A percentile compares a stretch with the other conserved stretches of the same genome.
Evolutionary conservation across 2,113 vertebrate genomes (phyloP).

Genomic region (Tupaia chinensis): DNA sequence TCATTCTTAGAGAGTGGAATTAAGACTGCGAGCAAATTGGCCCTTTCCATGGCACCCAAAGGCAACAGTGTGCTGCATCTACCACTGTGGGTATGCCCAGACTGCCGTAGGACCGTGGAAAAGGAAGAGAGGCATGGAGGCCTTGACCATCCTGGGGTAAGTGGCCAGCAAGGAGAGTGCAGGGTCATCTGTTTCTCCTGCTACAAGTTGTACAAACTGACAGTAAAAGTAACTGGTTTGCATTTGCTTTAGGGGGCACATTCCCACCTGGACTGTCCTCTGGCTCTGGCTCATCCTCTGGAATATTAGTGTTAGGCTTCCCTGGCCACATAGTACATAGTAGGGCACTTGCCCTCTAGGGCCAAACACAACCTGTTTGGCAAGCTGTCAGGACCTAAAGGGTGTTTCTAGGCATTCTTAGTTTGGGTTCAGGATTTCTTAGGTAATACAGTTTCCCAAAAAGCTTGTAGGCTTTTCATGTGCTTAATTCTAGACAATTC

Average conservation of each 20-base stretch:
- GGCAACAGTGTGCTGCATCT: conserved; percentile 93
- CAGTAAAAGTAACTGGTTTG: neutral
- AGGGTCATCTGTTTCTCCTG: too few relatives aligned
- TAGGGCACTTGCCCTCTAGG: neutral
- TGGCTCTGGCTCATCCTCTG: neutral
- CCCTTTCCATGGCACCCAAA: conserved; percentile 91
- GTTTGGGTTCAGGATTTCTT: neutral
- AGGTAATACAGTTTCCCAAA: neutral
- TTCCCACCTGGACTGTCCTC: neutral
- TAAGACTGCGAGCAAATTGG: conserved; percentile 89
- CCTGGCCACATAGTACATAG: too few relatives aligned
- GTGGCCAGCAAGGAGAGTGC: conserved; percentile 52
- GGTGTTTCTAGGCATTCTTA: neutral
- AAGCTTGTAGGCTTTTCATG: neutral
- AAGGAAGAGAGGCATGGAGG: conserved; percentile 94
- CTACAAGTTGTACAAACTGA: neutral
- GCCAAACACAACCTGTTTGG: fast-evolving
- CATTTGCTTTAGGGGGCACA: neutral
- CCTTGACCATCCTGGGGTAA: conserved; percentile 94
- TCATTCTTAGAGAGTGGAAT: conserved; percentile 90
- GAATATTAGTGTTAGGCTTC: neutral
- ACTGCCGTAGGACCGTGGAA: conserved; percentile 96
- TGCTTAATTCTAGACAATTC: neutral
- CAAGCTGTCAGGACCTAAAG: neutral
- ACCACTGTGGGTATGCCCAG: conserved; percentile 97